Evolutionary conservation across 1,140 invertebrate genomes (phyloP), one percentile per base, ranked within the genome.

Genomic region (Drosophila takahashii): DNA sequence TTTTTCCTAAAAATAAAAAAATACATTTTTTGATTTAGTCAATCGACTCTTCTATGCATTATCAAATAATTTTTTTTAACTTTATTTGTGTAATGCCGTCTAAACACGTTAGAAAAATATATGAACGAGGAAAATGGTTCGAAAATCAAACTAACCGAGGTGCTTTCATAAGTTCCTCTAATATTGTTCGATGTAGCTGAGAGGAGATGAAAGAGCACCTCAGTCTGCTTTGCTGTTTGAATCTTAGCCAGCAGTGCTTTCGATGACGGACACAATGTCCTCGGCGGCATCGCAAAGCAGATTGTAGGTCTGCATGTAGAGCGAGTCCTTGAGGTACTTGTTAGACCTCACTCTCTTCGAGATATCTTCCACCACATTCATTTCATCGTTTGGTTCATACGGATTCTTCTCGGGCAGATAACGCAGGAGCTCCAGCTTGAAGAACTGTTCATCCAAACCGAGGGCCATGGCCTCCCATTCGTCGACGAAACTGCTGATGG

Each of bases 271-370:
- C 0, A 89, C 84, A 41, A 91, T 74, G 41, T 91, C 71, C 54
- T 91, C 90, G 7, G 56, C 75, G 3, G 74, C 54, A 56, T 90
- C 69, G n/a, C 90, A 87, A 34, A 91, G 41, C n/a, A 86, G 5
- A 0, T 50, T 72, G 44, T 91, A 91, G 18, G 90, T 90, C 8
- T 91, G 90, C 52, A 91, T 72, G 15, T 86, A 91, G 5, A 91
- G 67, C 0, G 90, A 18, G 26, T 91, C 90, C 48, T 60, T 61
- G 1, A 84, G 74, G 37, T 74, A 74, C 27, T 90, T 91, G 29
- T 36, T 57, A 29, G 16, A 0, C 4, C 37, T 56, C 0, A 87
- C 39, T n/a, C 51, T 51, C 22, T 75, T 75, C 4, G 64, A 29
- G 2, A 76, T 3, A 2, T 44, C 9, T 0, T 58, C n/a, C 2